Evolutionary conservation across 2,797 vertebrate genomes (phyloP).

Genomic region (Malurus splendens): DNA sequence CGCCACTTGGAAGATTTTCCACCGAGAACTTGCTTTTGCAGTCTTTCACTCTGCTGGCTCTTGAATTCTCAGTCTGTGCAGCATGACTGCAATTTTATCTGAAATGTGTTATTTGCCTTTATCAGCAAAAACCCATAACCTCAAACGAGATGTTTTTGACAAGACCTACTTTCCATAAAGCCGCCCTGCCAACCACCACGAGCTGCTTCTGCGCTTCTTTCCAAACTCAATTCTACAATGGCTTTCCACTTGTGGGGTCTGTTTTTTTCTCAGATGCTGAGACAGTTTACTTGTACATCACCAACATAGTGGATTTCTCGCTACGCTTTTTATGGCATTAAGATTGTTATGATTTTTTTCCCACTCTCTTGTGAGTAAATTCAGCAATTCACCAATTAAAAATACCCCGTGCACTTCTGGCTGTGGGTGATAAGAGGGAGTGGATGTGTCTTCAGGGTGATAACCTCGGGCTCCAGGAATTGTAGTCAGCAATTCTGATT

Average conservation of each 20-base stretch:
- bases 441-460: background rate
- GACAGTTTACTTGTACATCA: background rate
- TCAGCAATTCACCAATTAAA: background rate
- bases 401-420: accelerated
- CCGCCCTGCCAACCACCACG: background rate
- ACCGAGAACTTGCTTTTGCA: background rate
- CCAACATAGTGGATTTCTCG: accelerated
- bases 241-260: background rate
- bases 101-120: background rate
- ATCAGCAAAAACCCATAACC: background rate
- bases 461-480: background rate
- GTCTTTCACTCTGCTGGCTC: background rate
- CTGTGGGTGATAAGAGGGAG: background rate
- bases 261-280: background rate
- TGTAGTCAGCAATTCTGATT: background rate
- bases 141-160: background rate
- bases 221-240: background rate
- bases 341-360: background rate
- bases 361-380: background rate
- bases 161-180: background rate
- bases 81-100: background rate
- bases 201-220: background rate
- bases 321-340: background rate
- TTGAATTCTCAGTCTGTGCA: background rate
- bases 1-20: background rate